Conservation (phyloP, 2,888 invertebrate genomes). For the Lochmaea capreae region DNA sequence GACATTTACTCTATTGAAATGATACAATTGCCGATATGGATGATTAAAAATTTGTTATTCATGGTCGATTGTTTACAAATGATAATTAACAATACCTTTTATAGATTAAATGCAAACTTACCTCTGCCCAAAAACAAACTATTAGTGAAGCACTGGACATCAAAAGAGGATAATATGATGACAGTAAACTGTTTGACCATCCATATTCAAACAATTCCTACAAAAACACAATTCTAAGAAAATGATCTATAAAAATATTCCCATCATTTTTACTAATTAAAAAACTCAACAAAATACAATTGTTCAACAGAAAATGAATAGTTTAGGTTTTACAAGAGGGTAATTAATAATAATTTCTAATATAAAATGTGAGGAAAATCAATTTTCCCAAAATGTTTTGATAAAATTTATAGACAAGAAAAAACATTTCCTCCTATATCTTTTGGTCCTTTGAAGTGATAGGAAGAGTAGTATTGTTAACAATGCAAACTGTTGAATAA, state of each 20-base stretch:
- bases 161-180: conserved; percentile 90
- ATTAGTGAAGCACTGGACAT: conserved; percentile 90
- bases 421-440: too few relatives aligned
- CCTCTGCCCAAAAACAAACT: conserved; percentile 96
- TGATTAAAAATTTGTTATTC: conserved; percentile 31
- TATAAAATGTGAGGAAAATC: too few relatives aligned
- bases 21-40: not conserved
- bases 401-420: too few relatives aligned
- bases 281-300: not conserved
- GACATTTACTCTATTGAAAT: not conserved
- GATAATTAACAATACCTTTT: conserved; percentile 24
- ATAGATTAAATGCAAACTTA: conserved; percentile 64
- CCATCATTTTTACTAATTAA: not conserved
- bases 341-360: too few relatives aligned
- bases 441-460: too few relatives aligned
- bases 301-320: not conserved
- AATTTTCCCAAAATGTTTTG: too few relatives aligned
- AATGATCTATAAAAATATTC: conserved; percentile 41
- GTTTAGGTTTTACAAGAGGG: not conserved
- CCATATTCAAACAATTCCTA: conserved; percentile 83
- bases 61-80: conserved; percentile 28
- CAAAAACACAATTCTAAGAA: conserved; percentile 46
- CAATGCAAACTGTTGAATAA: too few relatives aligned
- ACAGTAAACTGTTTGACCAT: conserved; percentile 88
- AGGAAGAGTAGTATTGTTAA: too few relatives aligned